phyloP scores from a whole-genome alignment of 1,140 invertebrate species.

The Drosophila nebulosa region DNA sequence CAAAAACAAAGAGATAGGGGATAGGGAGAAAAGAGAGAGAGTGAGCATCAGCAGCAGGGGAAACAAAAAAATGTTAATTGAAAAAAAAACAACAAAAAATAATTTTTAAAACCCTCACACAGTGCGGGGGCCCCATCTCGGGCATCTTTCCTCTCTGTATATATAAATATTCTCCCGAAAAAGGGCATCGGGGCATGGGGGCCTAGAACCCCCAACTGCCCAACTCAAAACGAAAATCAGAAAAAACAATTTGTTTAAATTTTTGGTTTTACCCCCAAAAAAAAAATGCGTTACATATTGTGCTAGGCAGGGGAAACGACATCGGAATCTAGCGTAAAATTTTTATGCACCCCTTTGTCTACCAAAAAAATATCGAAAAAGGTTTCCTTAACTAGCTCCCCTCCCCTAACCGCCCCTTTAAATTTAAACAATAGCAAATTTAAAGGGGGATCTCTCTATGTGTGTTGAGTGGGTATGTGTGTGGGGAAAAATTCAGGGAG shows the following conservation, averaged over 20 bases:
- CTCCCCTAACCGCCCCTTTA: constrained; percentile 10
- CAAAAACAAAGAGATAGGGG: constrained; percentile 18
- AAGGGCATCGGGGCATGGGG: background rate
- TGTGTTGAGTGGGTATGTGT: no score
- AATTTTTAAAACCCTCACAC: constrained; percentile 35
- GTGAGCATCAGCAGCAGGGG: background rate
- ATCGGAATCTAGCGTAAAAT: constrained; percentile 11
- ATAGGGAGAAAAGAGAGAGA: no score
- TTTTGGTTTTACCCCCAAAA: constrained; percentile 41
- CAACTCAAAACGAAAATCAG: constrained; percentile 60
- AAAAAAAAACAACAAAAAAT: constrained; percentile 28
- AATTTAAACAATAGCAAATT: constrained; percentile 48
- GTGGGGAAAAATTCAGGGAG: background rate
- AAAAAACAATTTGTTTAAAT: constrained; percentile 62
- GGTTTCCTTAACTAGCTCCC: background rate
- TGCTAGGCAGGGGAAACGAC: constrained; percentile 35
- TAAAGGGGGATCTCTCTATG: constrained; percentile 31
- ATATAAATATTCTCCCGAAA: constrained; percentile 60
- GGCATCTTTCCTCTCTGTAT: constrained; percentile 10
- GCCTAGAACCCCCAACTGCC: constrained; percentile 26
- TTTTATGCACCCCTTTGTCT: constrained; percentile 14
- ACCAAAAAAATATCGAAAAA: background rate
- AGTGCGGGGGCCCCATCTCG: background rate
- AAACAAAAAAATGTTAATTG: constrained; percentile 35
- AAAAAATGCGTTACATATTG: constrained; percentile 60